A percentile compares a stretch with the other conserved stretches of the same genome.
These are phyloP conservation scores for Sphyrna mokarran DNA, from an alignment of 2,113 vertebrate species.

Conservation along the genomic window DNA sequence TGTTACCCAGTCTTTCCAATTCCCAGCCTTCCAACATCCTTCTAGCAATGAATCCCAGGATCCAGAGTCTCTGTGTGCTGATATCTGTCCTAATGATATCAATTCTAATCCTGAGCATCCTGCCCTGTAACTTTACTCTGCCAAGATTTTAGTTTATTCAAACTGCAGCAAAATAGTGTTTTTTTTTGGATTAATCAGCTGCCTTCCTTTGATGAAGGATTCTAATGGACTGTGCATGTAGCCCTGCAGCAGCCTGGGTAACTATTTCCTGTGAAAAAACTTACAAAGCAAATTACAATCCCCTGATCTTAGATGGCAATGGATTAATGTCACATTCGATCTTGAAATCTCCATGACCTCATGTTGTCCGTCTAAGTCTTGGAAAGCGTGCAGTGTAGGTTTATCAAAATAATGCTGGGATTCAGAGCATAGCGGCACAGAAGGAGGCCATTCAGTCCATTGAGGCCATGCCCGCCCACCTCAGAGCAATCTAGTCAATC, in stretches of 20 bases:
- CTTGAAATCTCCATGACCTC: neutral
- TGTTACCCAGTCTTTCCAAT: neutral
- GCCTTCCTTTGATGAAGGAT: neutral
- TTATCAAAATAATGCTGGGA: too few relatives aligned
- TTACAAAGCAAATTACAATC: neutral
- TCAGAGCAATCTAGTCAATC: too few relatives aligned
- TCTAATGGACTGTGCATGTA: neutral
- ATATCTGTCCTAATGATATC: neutral
- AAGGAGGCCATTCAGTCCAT: too few relatives aligned
- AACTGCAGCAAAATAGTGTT: neutral
- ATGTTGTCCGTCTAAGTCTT: neutral
- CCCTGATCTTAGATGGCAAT: neutral
- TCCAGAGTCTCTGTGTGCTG: neutral
- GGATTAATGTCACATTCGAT: neutral
- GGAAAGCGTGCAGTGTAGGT: too few relatives aligned
- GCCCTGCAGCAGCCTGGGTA: neutral
- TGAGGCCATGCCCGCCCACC: too few relatives aligned
- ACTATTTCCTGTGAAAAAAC: neutral
- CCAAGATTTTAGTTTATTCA: neutral
- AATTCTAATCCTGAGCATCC: neutral
- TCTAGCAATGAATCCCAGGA: neutral
- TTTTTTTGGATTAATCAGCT: neutral
- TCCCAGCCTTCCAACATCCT: neutral
- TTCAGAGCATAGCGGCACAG: too few relatives aligned
- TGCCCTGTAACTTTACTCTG: neutral